Conservation (phyloP, 2,888 invertebrate species). For the Agonopterix arenella region DNA sequence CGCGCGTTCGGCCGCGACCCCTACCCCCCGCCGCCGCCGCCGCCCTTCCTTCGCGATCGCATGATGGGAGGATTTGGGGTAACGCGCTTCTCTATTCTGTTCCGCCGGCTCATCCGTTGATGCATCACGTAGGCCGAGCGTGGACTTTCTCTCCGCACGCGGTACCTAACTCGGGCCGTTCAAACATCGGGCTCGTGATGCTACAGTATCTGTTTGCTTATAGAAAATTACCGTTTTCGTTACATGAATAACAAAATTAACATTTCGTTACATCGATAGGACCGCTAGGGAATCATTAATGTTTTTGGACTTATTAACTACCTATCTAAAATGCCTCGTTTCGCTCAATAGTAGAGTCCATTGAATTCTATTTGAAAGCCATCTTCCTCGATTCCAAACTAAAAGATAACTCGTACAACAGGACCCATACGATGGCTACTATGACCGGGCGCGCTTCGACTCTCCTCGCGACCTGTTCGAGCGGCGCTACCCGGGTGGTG, state of each 20-base stretch:
- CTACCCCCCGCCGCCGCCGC: conserved; percentile 93
- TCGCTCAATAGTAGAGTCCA: no score
- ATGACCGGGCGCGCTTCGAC: conserved; percentile 86
- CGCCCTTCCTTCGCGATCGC: conserved; percentile 93
- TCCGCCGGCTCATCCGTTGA: conserved; percentile 29
- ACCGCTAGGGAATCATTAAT: neutral
- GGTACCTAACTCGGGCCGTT: conserved; percentile 45
- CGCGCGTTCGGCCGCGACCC: conserved; percentile 92
- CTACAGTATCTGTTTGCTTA: conserved; percentile 27
- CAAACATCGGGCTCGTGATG: conserved; percentile 47
- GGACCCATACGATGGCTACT: conserved; percentile 88
- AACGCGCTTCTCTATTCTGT: conserved; percentile 68
- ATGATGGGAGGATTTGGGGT: conserved; percentile 94
- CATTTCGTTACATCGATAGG: neutral
- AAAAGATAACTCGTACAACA: conserved; percentile 29
- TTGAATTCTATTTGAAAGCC: no score
- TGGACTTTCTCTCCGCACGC: conserved; percentile 48
- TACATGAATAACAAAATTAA: neutral
- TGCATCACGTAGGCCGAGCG: conserved; percentile 59
- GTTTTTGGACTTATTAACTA: neutral
- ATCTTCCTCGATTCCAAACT: neutral
- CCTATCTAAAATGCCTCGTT: neutral
- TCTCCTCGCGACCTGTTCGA: conserved; percentile 88
- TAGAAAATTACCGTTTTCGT: neutral
- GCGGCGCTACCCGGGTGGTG: conserved; percentile 83